phyloP scores from a whole-genome alignment of 1,140 invertebrate species.

The Trachymyrmex cornetzi region DNA sequence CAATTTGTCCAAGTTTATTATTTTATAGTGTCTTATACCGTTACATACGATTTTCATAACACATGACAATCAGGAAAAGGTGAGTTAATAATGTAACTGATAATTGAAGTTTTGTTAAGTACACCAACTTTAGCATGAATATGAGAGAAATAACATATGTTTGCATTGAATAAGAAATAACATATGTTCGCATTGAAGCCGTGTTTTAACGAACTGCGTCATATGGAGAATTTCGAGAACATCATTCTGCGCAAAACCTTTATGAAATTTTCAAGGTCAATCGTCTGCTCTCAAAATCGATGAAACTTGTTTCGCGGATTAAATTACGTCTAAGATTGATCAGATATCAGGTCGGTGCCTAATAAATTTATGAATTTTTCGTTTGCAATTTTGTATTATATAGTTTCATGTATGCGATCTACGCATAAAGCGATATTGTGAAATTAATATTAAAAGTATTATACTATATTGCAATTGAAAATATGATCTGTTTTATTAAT shows the following conservation, averaged over 20 bases:
- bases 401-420: background rate
- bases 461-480: background rate
- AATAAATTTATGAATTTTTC: background rate
- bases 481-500: background rate
- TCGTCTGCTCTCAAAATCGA: background rate
- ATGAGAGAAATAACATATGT: no score
- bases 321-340: background rate
- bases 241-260: background rate
- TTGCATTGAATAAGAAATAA: background rate
- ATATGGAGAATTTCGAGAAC: background rate
- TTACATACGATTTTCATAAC: background rate
- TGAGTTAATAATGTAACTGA: background rate
- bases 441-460: background rate
- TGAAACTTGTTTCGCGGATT: background rate
- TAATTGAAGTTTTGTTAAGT: slow-evolving; percentile 22
- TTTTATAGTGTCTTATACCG: background rate
- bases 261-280: background rate
- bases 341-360: background rate
- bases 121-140: background rate
- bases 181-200: background rate
- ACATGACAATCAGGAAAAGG: background rate
- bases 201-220: background rate
- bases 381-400: background rate
- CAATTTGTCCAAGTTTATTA: background rate
- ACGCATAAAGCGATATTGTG: background rate